Conservation (phyloP, 2,888 invertebrate genomes). For the Mystacides longicornis region DNA sequence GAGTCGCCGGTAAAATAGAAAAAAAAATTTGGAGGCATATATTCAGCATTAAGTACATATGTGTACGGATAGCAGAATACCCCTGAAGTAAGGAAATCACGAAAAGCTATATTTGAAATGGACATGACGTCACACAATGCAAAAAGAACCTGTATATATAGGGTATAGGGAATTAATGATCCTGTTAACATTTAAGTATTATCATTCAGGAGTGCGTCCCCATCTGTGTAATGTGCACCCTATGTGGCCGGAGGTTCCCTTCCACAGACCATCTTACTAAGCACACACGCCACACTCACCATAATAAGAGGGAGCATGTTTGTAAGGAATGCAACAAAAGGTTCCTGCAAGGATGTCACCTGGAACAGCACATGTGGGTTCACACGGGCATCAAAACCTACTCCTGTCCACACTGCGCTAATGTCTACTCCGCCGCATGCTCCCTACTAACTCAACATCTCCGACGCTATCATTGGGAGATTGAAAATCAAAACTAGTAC, state of each 20-base stretch:
- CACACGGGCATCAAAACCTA: slow-evolving; percentile 22
- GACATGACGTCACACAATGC: too few species aligned
- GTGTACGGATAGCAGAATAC: too few species aligned
- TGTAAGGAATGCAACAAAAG: slow-evolving; percentile 17
- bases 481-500: slow-evolving; percentile 13
- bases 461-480: slow-evolving; percentile 20
- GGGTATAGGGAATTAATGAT: too few species aligned
- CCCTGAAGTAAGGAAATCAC: too few species aligned
- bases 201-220: slow-evolving; percentile 17
- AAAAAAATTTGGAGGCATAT: too few species aligned
- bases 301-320: slow-evolving; percentile 12
- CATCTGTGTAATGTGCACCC: slow-evolving; percentile 12
- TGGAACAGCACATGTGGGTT: slow-evolving; percentile 22
- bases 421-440: slow-evolving; percentile 20
- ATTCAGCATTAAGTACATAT: slow-evolving; percentile 13
- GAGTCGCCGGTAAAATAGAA: too few species aligned
- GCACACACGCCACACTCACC: slow-evolving; percentile 10
- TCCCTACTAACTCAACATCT: slow-evolving; percentile 25
- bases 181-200: slow-evolving; percentile 12
- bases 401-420: slow-evolving; percentile 19
- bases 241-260: slow-evolving; percentile 14
- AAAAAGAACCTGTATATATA: too few species aligned
- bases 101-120: too few species aligned
- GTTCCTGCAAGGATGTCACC: slow-evolving; percentile 22
- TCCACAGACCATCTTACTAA: slow-evolving; percentile 20